Evolutionary conservation across 2,888 invertebrate genomes (phyloP), one percentile per base, ranked within the genome.

Genomic region (Dolichomitus sp.): DNA sequence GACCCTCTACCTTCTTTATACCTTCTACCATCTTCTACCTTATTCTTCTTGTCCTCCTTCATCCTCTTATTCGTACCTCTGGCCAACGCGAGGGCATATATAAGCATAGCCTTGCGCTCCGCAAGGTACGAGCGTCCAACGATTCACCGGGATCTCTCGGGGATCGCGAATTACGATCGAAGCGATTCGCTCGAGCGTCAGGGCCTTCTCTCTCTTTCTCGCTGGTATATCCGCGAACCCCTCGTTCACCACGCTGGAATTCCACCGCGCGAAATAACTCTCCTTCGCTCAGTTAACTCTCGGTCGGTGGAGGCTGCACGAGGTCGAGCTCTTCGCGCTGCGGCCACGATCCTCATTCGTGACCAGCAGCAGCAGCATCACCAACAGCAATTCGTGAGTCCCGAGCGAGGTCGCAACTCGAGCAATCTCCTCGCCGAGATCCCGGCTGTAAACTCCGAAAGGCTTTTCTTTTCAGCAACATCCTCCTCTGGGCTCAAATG

Each of bases 91-190:
- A 73, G 30, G 52, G 54, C 6, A 45, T 61, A 73, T 80, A 73
- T 72, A 72, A 73, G 63, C 73, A 37, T 40, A 74, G 74, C 65
- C 69, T 75, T 75, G 40, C 79, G 70, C 70, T 57, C 7, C 17
- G 45, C 59, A 45, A 45, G 23, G 45, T 72, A 45, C 33, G 61
- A 27, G 23, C 27, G 7, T 27, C 37, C 40, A 30, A 14, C 57
- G 57, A 40, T 70, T 70, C 69, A 73, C 73, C 73, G 65, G 74
- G 82, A 66, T 81, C 77, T 79, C 78, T 65, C 59, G 65, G 70
- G 74, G 82, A 82, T 82, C 82, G 78, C 74, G 82, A 82, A 82
- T 82, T 79, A 79, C 79, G 82, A 82, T 82, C 82, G 82, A 72
- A 75, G 74, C 78, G 82, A 70, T 79, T 78, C 69, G 73, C 69